phyloP scores from a whole-genome alignment of 2,113 vertebrate species.

The Dicrurus megarhynchus region DNA sequence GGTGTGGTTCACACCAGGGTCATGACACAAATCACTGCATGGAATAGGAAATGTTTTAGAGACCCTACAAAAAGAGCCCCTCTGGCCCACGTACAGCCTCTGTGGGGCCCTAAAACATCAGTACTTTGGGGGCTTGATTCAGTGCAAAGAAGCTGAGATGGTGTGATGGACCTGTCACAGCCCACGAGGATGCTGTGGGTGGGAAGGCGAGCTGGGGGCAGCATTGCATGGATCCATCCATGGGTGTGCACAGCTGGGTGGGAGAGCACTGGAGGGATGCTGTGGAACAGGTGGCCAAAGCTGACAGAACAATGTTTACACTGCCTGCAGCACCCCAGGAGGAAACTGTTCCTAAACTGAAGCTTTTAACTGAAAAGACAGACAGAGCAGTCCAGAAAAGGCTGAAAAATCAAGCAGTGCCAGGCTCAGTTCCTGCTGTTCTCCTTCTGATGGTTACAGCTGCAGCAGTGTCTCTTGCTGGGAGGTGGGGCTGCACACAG shows the following conservation, averaged over 20 bases:
- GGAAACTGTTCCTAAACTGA: not conserved
- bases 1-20: not conserved
- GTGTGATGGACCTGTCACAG: accelerated
- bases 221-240: accelerated
- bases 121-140: not conserved
- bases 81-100: not conserved
- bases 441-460: not conserved
- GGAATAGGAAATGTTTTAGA: not conserved
- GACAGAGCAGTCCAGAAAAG: not conserved
- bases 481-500: not conserved
- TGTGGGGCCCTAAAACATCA: not conserved
- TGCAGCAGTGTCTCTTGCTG: not conserved
- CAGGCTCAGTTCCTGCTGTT: not conserved
- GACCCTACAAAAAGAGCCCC: not conserved
- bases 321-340: not conserved
- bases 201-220: not conserved
- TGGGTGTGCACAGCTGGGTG: not conserved
- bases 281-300: not conserved
- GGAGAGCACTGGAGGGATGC: accelerated
- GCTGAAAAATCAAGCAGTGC: not conserved
- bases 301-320: not conserved
- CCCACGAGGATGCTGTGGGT: not conserved
- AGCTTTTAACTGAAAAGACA: not conserved
- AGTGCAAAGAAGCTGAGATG: not conserved
- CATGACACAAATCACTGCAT: not conserved